Percentiles rank a stretch among this genome's conserved stretches.
Conservation (phyloP, 2,113 vertebrate genomes). For the Serinus canaria region DNA sequence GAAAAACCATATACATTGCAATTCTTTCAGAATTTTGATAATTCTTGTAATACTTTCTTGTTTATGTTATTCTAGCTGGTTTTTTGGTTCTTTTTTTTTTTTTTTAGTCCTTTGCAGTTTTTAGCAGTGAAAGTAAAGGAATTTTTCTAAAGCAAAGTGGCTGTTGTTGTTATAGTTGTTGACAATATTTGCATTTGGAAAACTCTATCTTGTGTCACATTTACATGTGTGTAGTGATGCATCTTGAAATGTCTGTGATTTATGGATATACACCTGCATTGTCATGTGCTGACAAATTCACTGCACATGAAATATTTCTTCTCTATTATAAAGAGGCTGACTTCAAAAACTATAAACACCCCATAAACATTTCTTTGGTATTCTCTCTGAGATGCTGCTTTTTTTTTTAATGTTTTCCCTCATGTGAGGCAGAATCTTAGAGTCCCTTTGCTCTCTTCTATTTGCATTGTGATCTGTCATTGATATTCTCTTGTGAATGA, state of each 20-base stretch:
- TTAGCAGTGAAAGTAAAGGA: background rate
- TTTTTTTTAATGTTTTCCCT: background rate
- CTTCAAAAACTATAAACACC: background rate
- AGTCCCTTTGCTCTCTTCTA: background rate
- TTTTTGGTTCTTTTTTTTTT: accelerated
- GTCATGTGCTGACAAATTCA: background rate
- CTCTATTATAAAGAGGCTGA: background rate
- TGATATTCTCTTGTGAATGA: background rate
- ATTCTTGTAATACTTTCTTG: background rate
- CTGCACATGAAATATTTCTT: background rate
- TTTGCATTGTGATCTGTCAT: background rate
- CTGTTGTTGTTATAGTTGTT: background rate
- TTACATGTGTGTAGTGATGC: background rate
- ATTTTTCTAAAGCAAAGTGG: background rate
- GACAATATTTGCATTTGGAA: background rate
- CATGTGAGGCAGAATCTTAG: background rate
- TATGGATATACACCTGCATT: background rate
- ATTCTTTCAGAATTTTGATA: background rate
- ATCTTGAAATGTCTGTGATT: background rate
- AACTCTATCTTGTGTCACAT: background rate
- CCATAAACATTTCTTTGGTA: background rate
- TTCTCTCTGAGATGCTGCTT: background rate
- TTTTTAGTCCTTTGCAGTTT: background rate
- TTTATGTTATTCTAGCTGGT: background rate
- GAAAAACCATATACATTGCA: accelerated